Evolutionary conservation across 2,797 vertebrate species (phyloP).

Genomic region (Aselliscus stoliczkanus): DNA sequence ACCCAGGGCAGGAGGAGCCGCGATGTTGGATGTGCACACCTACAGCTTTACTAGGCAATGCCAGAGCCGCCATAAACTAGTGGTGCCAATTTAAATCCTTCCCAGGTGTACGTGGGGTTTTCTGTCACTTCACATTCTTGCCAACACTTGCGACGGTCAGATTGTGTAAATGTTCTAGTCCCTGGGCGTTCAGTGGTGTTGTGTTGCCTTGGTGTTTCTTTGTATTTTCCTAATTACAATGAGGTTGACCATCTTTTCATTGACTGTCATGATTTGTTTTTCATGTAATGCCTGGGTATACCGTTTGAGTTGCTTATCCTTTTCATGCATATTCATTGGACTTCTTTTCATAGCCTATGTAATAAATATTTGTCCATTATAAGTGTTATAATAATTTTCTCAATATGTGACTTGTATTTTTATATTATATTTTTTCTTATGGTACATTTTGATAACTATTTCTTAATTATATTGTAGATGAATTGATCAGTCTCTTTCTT

Average conservation of each 20-base stretch:
- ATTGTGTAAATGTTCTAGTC: neutral
- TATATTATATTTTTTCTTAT: neutral
- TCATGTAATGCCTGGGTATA: neutral
- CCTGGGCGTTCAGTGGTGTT: neutral
- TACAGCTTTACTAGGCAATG: neutral
- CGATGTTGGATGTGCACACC: neutral
- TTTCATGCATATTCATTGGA: neutral
- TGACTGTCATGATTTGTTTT: neutral
- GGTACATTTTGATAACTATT: neutral
- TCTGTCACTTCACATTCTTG: neutral
- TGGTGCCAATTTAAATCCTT: neutral
- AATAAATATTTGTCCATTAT: neutral
- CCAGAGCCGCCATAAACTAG: neutral
- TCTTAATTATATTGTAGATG: neutral
- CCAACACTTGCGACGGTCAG: neutral
- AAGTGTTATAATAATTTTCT: neutral
- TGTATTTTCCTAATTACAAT: neutral
- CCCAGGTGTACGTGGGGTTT: neutral
- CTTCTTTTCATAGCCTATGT: neutral
- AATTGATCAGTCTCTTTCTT: neutral
- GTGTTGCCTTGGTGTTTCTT: neutral
- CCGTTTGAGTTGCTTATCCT: neutral
- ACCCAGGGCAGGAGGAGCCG: neutral
- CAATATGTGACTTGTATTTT: neutral
- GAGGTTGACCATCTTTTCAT: neutral